Percentiles rank a stretch among this genome's conserved stretches.
phyloP scores from a whole-genome alignment of 2,888 invertebrate genomes.

The Drosophila setosimentum region DNA sequence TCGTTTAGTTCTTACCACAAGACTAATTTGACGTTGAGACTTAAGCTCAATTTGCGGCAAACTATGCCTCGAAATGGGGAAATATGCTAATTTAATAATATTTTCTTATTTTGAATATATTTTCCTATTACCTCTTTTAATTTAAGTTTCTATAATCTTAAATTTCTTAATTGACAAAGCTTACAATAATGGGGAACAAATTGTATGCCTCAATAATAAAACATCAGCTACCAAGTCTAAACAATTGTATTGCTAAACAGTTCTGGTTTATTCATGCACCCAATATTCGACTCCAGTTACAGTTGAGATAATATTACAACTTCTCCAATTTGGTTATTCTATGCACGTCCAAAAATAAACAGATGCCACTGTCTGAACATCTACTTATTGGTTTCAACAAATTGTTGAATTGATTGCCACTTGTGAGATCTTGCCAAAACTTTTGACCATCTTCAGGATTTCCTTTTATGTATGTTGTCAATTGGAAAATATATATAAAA shows the following conservation, averaged over 20 bases:
- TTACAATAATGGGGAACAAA: background rate
- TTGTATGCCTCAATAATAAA: background rate
- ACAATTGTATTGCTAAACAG: background rate
- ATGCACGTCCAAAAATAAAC: constrained; percentile 7
- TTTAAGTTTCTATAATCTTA: background rate
- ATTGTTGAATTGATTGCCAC: constrained; percentile 43
- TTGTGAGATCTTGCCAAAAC: constrained; percentile 37
- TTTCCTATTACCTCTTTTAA: background rate
- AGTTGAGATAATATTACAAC: constrained; percentile 1
- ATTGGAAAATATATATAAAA: constrained; percentile 27
- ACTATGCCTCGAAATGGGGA: background rate
- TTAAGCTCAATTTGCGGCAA: background rate
- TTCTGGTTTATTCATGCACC: background rate
- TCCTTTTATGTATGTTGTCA: constrained; percentile 6
- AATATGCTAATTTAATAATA: no score
- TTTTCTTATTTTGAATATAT: no score
- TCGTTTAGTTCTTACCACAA: constrained; percentile 16
- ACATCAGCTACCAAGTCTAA: background rate
- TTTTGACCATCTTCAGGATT: constrained; percentile 41
- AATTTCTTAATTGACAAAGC: background rate
- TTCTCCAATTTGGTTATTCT: constrained; percentile 1
- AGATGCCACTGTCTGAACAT: constrained; percentile 18
- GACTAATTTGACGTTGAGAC: constrained; percentile 8
- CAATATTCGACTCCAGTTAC: background rate
- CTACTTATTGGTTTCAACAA: constrained; percentile 11